These are phyloP conservation scores for Acestrorhynchus altus DNA, from an alignment of 2,797 vertebrate species.

Conservation along the genomic window DNA sequence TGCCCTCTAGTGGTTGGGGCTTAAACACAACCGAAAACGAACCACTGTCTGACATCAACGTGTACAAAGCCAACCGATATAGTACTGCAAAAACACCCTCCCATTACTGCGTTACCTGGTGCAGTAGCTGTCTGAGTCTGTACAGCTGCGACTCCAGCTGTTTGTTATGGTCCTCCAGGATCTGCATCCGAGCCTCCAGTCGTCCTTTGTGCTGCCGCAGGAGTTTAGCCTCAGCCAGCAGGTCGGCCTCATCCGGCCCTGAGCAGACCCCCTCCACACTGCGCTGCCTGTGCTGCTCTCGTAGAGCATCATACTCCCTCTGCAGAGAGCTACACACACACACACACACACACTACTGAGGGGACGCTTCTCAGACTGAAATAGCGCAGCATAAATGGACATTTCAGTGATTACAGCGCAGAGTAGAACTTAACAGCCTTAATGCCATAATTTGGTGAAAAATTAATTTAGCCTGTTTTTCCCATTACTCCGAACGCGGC, in stretches of 20 bases:
- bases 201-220: conserved; percentile 96
- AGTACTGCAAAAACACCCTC: too few relatives aligned
- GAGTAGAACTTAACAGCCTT: too few relatives aligned
- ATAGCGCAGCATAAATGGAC: background rate
- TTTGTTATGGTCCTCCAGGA: conserved; percentile 97
- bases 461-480: too few relatives aligned
- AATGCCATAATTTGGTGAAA: too few relatives aligned
- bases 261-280: conserved; percentile 60
- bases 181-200: conserved; percentile 95
- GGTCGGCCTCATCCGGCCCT: conserved; percentile 86
- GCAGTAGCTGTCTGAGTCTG: conserved; percentile 91
- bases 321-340: conserved; percentile 80
- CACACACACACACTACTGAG: background rate
- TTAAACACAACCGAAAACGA: too few relatives aligned
- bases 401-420: too few relatives aligned
- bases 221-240: conserved; percentile 95
- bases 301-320: conserved; percentile 92
- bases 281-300: conserved; percentile 87
- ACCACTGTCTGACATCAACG: too few relatives aligned
- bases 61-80: too few relatives aligned
- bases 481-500: too few relatives aligned
- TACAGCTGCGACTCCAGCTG: conserved; percentile 97
- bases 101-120: too few relatives aligned
- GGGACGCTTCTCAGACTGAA: too few relatives aligned
- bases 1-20: too few relatives aligned